Evolutionary conservation across 2,888 invertebrate species (phyloP).

Genomic region (Neoascia interrupta): DNA sequence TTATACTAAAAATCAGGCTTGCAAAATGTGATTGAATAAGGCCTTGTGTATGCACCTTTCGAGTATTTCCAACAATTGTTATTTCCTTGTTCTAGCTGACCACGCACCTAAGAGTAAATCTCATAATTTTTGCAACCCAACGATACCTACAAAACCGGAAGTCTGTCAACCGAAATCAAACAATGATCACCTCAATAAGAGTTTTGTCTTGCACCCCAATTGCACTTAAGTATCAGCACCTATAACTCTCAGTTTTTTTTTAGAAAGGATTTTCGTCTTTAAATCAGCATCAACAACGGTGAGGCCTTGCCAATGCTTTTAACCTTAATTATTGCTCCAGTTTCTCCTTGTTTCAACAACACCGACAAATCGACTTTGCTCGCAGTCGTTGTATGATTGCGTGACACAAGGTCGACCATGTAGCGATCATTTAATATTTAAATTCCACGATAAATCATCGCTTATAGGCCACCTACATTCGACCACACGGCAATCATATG

Average conservation of each 20-base stretch:
- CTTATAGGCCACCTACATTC: conserved; percentile 66
- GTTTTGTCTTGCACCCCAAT: conserved; percentile 13
- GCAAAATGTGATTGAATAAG: no score
- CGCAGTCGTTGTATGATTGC: conserved; percentile 47
- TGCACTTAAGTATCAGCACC: conserved; percentile 5
- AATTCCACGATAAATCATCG: conserved; percentile 66
- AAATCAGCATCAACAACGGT: conserved; percentile 13
- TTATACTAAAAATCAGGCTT: no score
- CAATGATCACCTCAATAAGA: neutral
- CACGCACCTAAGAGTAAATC: no score
- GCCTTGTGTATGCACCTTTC: no score
- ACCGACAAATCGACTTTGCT: neutral
- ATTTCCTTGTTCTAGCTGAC: no score
- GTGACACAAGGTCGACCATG: conserved; percentile 66
- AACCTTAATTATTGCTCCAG: conserved; percentile 68
- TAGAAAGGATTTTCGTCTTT: conserved; percentile 54
- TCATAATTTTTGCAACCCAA: no score
- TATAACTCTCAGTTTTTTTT: conserved; percentile 14
- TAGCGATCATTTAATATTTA: conserved; percentile 68
- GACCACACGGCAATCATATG: conserved; percentile 7
- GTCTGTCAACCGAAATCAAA: neutral
- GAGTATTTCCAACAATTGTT: no score
- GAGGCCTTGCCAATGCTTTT: conserved; percentile 65
- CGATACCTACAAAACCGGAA: no score
- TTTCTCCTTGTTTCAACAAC: conserved; percentile 37